Evolutionary conservation across 2,797 vertebrate species (phyloP).

Genomic region (Paramormyrops hopkinsi): DNA sequence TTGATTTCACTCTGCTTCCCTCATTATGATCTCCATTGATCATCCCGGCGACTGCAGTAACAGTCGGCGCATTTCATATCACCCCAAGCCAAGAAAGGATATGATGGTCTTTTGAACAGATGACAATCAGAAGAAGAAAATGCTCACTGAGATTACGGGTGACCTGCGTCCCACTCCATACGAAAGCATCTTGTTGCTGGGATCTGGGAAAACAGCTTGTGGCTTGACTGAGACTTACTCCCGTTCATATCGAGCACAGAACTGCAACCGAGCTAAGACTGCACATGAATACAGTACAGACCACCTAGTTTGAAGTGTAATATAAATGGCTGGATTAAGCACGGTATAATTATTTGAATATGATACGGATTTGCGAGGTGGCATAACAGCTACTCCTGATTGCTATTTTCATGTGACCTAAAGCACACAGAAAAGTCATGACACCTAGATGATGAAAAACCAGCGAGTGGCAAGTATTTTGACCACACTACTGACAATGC

Average conservation of each 20-base stretch:
- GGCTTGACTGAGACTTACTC: neutral
- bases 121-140: constrained; percentile 67
- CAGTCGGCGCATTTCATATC: constrained; percentile 73
- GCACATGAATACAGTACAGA: neutral
- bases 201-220: neutral
- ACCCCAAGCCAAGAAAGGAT: constrained; percentile 62
- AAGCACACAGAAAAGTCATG: neutral
- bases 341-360: neutral
- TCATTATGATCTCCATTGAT: constrained; percentile 78
- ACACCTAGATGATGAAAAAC: neutral
- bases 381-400: too few species aligned
- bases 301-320: neutral
- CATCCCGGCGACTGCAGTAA: constrained; percentile 72
- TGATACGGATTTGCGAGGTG: neutral
- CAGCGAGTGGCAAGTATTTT: neutral
- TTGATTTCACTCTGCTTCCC: constrained; percentile 78
- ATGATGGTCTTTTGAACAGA: constrained; percentile 61
- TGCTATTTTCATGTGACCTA: neutral
- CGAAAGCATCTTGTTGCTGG: neutral
- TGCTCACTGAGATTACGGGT: constrained; percentile 62
- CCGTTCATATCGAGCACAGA: neutral
- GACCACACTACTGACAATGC: neutral
- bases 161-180: constrained; percentile 34
- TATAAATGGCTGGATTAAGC: neutral
- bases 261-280: neutral